These are phyloP conservation scores for Trichogramma evanescens DNA, from an alignment of 2,888 invertebrate genomes.

Conservation along the genomic window DNA sequence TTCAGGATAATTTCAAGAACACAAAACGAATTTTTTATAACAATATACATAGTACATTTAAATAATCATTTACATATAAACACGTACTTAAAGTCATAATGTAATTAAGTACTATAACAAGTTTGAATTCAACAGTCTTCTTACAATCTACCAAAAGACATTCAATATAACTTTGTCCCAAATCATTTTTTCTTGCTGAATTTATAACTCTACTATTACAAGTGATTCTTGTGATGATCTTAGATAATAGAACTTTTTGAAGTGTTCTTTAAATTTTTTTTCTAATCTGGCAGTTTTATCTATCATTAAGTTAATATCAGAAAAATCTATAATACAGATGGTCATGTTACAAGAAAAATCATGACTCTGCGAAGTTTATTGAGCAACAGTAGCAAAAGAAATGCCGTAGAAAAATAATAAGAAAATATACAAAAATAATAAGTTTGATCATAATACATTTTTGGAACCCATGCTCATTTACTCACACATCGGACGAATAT, in stretches of 20 bases:
- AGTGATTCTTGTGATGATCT: not conserved
- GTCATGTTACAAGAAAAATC: slow-evolving; percentile 7
- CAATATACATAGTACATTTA: slow-evolving; percentile 16
- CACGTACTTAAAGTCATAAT: slow-evolving; percentile 8
- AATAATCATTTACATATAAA: slow-evolving; percentile 15
- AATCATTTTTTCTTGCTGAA: too few relatives aligned
- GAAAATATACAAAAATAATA: not conserved
- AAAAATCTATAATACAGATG: not conserved
- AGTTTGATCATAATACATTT: not conserved
- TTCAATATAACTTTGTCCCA: not conserved
- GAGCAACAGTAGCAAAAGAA: slow-evolving; percentile 12
- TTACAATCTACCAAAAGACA: slow-evolving; percentile 4
- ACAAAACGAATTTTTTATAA: not conserved
- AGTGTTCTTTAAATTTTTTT: not conserved
- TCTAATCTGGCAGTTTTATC: slow-evolving; percentile 17
- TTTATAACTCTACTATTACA: not conserved
- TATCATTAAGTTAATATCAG: slow-evolving; percentile 5
- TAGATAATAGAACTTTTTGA: not conserved
- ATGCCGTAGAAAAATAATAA: not conserved
- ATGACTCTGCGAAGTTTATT: slow-evolving; percentile 16
- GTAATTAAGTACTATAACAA: slow-evolving; percentile 20
- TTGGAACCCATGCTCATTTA: slow-evolving; percentile 1
- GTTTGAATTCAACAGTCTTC: slow-evolving; percentile 18
- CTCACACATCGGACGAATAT: slow-evolving; percentile 6
- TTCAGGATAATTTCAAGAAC: not conserved